Evolutionary conservation across 1,140 invertebrate species (phyloP).

Genomic region (Hyles vespertilio): DNA sequence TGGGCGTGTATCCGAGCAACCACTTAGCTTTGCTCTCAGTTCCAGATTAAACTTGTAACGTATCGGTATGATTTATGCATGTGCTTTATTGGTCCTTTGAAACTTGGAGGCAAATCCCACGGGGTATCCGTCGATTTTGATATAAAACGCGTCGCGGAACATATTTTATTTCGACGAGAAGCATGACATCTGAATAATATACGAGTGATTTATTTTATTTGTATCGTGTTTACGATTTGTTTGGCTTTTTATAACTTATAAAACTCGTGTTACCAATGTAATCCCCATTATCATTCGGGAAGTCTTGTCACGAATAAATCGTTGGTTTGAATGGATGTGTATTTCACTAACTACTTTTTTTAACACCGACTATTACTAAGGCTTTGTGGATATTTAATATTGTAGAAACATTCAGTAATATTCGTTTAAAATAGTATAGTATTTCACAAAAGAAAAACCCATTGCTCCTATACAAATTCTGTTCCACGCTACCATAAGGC

Average conservation of each 20-base stretch:
- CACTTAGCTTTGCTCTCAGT: constrained; percentile 14
- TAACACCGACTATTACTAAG: no score
- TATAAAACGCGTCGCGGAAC: constrained; percentile 17
- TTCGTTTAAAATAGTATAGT: no score
- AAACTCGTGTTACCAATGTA: no score
- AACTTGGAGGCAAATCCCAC: constrained; percentile 25
- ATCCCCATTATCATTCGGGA: no score
- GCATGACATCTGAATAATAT: constrained; percentile 3
- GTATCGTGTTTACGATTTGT: constrained; percentile 8
- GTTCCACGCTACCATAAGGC: no score
- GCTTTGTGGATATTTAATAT: no score
- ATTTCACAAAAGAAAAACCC: no score
- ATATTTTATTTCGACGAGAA: constrained; percentile 1
- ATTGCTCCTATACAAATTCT: no score
- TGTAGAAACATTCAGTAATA: no score
- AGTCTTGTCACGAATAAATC: no score
- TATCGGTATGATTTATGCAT: constrained; percentile 36
- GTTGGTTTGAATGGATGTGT: no score
- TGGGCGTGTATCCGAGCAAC: not conserved
- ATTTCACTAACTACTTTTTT: no score
- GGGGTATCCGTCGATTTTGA: constrained; percentile 18
- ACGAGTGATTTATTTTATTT: constrained; percentile 2
- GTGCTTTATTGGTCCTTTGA: constrained; percentile 27
- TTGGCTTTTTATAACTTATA: not conserved
- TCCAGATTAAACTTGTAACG: constrained; percentile 25